Evolutionary conservation across 30 jellyfish, hydroid and myxozoan species (phyloP).

Genomic region (Pelagia noctiluca): DNA sequence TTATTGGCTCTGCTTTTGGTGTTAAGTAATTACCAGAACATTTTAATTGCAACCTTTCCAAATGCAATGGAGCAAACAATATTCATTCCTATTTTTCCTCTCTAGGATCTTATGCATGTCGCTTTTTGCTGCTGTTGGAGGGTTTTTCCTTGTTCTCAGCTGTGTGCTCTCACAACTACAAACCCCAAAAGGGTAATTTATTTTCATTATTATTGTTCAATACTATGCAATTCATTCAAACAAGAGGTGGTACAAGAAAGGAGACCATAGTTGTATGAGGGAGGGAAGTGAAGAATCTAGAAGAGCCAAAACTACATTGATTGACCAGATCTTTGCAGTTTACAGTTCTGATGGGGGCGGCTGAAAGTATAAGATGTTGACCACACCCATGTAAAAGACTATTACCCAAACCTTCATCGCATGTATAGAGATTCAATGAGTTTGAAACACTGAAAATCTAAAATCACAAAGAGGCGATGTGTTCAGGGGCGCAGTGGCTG

Average conservation of each 20-base stretch:
- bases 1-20: neutral
- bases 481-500: too few species aligned
- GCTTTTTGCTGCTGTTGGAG: constrained; percentile 55
- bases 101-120: constrained; percentile 59
- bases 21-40: too few species aligned
- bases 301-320: neutral
- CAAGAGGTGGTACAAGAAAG: neutral
- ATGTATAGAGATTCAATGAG: too few species aligned
- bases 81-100: neutral
- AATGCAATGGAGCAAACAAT: neutral
- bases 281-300: neutral
- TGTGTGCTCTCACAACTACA: constrained; percentile 39
- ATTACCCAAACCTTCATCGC: too few species aligned
- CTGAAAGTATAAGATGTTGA: too few species aligned
- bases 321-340: neutral
- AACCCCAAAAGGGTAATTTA: constrained; percentile 47
- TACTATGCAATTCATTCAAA: neutral
- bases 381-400: too few species aligned
- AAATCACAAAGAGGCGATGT: too few species aligned
- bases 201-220: neutral
- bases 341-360: neutral
- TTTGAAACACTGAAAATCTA: too few species aligned
- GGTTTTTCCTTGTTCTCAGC: constrained; percentile 20
- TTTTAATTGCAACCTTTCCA: neutral
- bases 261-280: neutral